These are phyloP conservation scores for Corticium candelabrum DNA, from an alignment of 37 sponge, comb jelly and placozoan species.

Conservation along the genomic window DNA sequence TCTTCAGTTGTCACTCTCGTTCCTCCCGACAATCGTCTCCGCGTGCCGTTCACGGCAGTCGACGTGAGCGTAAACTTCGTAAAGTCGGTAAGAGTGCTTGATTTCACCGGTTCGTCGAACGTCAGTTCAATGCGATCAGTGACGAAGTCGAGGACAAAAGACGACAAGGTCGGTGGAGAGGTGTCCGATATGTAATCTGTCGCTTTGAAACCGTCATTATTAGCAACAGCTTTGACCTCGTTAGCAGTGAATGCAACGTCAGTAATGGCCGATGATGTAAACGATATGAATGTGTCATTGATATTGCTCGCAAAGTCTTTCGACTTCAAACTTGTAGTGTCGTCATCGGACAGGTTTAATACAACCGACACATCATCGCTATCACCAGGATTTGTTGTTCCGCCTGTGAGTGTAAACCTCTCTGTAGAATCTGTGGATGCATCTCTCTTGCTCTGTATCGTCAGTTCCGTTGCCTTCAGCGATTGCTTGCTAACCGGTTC, in stretches of 20 bases:
- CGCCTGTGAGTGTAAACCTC: slow-evolving; percentile 42
- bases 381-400: slow-evolving; percentile 20
- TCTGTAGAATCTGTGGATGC: background rate
- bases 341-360: background rate
- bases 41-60: background rate
- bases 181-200: slow-evolving; percentile 32
- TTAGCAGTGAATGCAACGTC: slow-evolving; percentile 45
- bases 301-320: slow-evolving; percentile 24
- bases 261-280: slow-evolving; percentile 24
- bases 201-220: slow-evolving; percentile 32
- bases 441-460: background rate
- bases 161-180: slow-evolving; percentile 28
- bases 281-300: slow-evolving; percentile 43
- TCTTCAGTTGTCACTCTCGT: slow-evolving; percentile 27
- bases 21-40: slow-evolving; percentile 38
- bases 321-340: background rate
- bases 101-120: slow-evolving; percentile 69
- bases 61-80: slow-evolving; percentile 40
- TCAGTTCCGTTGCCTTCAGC: background rate
- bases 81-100: slow-evolving; percentile 48
- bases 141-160: slow-evolving; percentile 29
- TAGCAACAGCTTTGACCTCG: slow-evolving; percentile 22
- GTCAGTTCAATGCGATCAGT: slow-evolving; percentile 32
- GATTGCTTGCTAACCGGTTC: slow-evolving; percentile 36
- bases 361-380: slow-evolving; percentile 26